These are phyloP conservation scores for Paguma larvata DNA, from an alignment of 2,797 vertebrate species.

Conservation along the genomic window DNA sequence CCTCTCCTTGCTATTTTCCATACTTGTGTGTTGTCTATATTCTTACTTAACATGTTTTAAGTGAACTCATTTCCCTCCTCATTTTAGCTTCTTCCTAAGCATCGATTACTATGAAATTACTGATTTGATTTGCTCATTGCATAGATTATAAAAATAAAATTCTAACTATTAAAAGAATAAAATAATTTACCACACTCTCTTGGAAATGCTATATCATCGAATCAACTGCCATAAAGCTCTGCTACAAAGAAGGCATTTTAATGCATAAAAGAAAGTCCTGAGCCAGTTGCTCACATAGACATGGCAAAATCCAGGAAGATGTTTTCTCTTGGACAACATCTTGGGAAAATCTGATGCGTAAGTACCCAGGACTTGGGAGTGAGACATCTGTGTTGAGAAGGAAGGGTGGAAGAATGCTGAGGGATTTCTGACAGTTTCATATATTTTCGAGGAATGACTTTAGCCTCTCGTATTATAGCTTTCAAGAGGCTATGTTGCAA, in stretches of 20 bases:
- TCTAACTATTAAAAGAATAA: constrained; percentile 1
- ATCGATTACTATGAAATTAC: constrained; percentile 27
- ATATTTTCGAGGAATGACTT: constrained; percentile 16
- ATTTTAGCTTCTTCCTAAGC: neutral
- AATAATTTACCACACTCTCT: neutral
- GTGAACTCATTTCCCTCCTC: neutral
- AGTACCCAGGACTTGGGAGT: neutral
- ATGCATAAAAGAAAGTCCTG: neutral
- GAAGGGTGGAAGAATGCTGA: neutral
- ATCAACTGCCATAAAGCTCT: neutral
- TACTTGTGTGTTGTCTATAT: neutral
- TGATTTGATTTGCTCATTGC: constrained; percentile 1
- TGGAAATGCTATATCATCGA: neutral
- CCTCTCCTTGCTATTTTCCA: neutral
- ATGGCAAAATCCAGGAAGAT: neutral
- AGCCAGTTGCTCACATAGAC: neutral
- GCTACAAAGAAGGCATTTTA: constrained; percentile 45
- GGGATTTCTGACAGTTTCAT: neutral
- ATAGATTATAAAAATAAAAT: neutral
- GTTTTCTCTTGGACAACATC: neutral
- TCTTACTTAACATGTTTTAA: constrained; percentile 32
- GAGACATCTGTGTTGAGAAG: neutral
- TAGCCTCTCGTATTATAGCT: neutral
- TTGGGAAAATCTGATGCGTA: neutral
- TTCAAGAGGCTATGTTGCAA: neutral